These are phyloP conservation scores for Notolepis coatsorum DNA, from an alignment of 2,797 vertebrate genomes.

Conservation along the genomic window DNA sequence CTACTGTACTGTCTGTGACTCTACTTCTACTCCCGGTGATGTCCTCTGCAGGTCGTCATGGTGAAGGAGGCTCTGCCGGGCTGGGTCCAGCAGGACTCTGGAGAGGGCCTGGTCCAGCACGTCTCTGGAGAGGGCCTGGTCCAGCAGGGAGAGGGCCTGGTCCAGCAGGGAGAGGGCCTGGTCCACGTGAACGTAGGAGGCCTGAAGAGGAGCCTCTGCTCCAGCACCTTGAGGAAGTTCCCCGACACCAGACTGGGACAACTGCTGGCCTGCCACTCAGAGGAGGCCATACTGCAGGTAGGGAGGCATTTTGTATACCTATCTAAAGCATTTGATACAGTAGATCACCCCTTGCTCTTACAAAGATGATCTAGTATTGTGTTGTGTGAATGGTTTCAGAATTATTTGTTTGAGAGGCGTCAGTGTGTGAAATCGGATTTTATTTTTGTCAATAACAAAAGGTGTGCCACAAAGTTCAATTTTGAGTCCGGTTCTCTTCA, in stretches of 20 bases:
- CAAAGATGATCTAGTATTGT: too few relatives aligned
- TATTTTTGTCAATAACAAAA: too few relatives aligned
- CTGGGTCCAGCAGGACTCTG: conserved; percentile 61
- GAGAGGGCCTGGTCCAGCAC: conserved; percentile 83
- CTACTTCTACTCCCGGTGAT: not conserved
- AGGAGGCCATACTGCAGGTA: conserved; percentile 94
- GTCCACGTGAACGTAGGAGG: conserved; percentile 96
- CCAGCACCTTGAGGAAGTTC: conserved; percentile 90
- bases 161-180: conserved; percentile 81
- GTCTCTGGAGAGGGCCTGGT: conserved; percentile 95
- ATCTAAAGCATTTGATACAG: too few relatives aligned
- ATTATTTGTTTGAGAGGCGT: too few relatives aligned
- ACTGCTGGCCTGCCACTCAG: conserved; percentile 89
- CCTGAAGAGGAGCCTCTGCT: conserved; percentile 89
- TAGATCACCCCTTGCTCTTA: too few relatives aligned
- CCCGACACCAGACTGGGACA: conserved; percentile 95
- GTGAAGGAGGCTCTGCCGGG: conserved; percentile 80
- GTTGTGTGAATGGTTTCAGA: too few relatives aligned
- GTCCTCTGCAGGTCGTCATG: conserved; percentile 72
- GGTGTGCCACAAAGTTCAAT: too few relatives aligned
- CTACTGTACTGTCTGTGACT: not conserved
- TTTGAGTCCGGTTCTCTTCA: too few relatives aligned
- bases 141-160: conserved; percentile 88
- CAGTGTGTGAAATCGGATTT: too few relatives aligned
- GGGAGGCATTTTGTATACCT: too few relatives aligned